Evolutionary conservation across 2,888 invertebrate species (phyloP).

Genomic region (Perizoma flavofasciatum): DNA sequence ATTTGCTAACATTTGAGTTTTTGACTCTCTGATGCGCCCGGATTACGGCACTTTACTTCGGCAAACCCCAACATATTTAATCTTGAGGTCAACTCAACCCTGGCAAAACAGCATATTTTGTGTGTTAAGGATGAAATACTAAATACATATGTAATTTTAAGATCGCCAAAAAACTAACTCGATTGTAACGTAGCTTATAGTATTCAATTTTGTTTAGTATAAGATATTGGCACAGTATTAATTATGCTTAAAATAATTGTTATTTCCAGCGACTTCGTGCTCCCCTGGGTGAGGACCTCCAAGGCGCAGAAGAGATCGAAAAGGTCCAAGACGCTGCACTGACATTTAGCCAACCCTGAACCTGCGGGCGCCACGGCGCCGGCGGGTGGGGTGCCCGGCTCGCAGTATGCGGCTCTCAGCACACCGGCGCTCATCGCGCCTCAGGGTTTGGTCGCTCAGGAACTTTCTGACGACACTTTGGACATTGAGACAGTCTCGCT

Average conservation of each 20-base stretch:
- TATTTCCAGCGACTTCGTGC: constrained; percentile 66
- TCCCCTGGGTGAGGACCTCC: constrained; percentile 71
- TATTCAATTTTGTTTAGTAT: no score
- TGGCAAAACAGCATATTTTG: no score
- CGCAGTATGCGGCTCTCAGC: constrained; percentile 14
- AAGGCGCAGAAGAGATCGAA: constrained; percentile 71
- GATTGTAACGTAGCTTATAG: no score
- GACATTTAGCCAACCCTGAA: constrained; percentile 38
- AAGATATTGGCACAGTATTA: no score
- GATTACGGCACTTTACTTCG: no score
- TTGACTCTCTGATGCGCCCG: no score
- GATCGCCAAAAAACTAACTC: no score
- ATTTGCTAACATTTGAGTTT: no score
- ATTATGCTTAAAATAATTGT: constrained; percentile 4
- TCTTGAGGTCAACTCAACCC: no score
- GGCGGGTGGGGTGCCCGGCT: constrained; percentile 30
- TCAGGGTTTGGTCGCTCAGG: constrained; percentile 20
- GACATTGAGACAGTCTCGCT: constrained; percentile 19
- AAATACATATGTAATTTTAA: no score
- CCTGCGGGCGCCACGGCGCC: constrained; percentile 22
- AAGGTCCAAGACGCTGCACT: constrained; percentile 71
- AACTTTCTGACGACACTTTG: not conserved
- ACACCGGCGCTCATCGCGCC: constrained; percentile 22
- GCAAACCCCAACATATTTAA: no score
- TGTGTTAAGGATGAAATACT: no score